phyloP scores from a whole-genome alignment of 2,797 vertebrate species.

The Carcharodon carcharias region DNA sequence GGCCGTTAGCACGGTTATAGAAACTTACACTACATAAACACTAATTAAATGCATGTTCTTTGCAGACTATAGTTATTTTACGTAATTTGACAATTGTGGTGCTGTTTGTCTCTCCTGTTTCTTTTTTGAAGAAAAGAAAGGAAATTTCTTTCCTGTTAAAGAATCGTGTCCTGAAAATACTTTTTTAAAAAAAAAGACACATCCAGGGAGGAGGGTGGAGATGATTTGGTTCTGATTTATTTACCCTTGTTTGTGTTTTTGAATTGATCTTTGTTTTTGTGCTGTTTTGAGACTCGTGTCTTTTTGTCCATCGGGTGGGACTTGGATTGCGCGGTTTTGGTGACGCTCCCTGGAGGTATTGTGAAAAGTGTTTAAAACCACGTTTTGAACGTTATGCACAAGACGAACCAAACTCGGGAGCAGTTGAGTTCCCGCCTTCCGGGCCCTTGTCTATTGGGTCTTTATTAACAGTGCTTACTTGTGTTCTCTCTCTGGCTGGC shows the following conservation, averaged over 20 bases:
- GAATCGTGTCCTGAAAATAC: neutral
- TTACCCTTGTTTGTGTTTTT: neutral
- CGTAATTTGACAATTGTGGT: neutral
- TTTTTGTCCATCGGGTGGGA: neutral
- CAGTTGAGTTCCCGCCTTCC: neutral
- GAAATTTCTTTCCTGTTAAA: neutral
- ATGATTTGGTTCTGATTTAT: neutral
- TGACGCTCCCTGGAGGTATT: slow-evolving; percentile 11
- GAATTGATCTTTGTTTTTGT: neutral
- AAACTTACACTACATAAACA: neutral
- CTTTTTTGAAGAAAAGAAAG: neutral
- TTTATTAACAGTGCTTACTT: neutral
- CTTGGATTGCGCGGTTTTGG: slow-evolving; percentile 5
- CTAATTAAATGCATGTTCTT: neutral
- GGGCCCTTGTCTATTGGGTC: slow-evolving; percentile 1
- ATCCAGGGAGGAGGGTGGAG: neutral
- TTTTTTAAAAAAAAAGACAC: neutral
- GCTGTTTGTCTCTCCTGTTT: neutral
- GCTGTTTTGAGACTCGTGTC: neutral
- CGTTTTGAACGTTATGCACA: slow-evolving; percentile 18
- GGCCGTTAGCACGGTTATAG: neutral
- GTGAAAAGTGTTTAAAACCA: neutral
- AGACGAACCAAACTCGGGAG: neutral
- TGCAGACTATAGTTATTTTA: neutral
- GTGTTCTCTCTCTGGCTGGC: neutral